Evolutionary conservation across 2,797 vertebrate species (phyloP).

Genomic region (Eupleurogrammus muticus): DNA sequence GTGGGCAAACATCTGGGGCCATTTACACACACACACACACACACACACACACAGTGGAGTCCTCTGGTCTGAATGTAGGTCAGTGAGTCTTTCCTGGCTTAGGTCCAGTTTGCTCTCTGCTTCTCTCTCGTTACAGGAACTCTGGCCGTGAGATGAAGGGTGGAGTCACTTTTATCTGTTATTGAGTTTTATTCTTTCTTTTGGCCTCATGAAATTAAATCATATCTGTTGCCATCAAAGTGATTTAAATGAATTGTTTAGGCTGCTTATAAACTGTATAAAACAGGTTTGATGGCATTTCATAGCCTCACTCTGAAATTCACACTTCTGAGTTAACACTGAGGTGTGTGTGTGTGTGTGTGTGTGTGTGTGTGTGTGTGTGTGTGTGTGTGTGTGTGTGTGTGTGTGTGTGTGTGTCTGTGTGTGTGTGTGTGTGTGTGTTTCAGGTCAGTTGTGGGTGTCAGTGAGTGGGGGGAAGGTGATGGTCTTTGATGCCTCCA

Average conservation of each 20-base stretch:
- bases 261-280: no score
- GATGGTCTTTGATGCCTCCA: slow-evolving; percentile 93
- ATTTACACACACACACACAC: slow-evolving; percentile 51
- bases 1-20: slow-evolving; percentile 62
- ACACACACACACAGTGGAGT: slow-evolving; percentile 24
- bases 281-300: no score
- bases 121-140: slow-evolving; percentile 35
- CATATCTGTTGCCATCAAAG: no score
- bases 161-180: slow-evolving; percentile 44
- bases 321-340: no score
- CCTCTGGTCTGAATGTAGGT: slow-evolving; percentile 73
- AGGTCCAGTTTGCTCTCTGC: no score
- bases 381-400: slow-evolving; percentile 32
- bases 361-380: neutral
- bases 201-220: no score
- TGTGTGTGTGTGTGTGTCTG: slow-evolving; percentile 23
- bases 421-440: slow-evolving; percentile 35
- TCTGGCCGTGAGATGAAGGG: slow-evolving; percentile 61
- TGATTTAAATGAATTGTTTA: no score
- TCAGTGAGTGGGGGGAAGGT: slow-evolving; percentile 90
- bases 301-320: no score
- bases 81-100: slow-evolving; percentile 73
- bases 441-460: slow-evolving; percentile 89
- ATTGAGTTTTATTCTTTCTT: no score
- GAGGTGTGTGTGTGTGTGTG: no score